Percentiles rank a stretch among this genome's conserved stretches.
Evolutionary conservation across 1,140 invertebrate genomes (phyloP).

Genomic region (Plutomurus gul): DNA sequence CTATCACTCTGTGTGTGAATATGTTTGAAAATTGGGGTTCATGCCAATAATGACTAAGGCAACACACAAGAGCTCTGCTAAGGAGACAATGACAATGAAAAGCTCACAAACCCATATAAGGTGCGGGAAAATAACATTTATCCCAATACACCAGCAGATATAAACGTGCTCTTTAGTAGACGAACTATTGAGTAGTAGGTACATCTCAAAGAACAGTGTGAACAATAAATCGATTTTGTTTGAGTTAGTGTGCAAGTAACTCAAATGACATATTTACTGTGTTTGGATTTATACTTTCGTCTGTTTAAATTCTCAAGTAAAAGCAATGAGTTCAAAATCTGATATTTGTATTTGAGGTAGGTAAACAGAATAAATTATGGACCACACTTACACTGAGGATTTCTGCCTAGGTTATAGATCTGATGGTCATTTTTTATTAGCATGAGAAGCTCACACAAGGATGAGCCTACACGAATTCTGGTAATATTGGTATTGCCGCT

Average conservation of each 20-base stretch:
- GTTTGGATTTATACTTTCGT: not conserved
- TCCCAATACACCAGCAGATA: too few species aligned
- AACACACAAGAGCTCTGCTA: not conserved
- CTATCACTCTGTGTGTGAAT: not conserved
- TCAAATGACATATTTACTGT: not conserved
- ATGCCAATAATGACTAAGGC: not conserved
- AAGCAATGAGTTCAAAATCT: too few species aligned
- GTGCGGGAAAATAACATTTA: not conserved
- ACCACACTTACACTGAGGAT: not conserved
- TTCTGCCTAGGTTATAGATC: not conserved
- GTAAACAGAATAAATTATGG: conserved; percentile 12
- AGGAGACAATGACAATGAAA: conserved; percentile 20
- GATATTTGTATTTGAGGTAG: not conserved
- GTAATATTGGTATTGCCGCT: too few species aligned
- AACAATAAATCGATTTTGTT: too few species aligned
- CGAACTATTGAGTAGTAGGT: too few species aligned
- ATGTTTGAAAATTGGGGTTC: not conserved
- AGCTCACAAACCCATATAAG: not conserved
- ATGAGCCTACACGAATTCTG: too few species aligned
- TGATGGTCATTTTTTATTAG: not conserved
- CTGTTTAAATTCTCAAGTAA: too few species aligned
- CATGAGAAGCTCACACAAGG: too few species aligned
- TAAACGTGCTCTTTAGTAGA: too few species aligned
- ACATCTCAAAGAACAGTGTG: too few species aligned
- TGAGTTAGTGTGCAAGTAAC: not conserved